These are phyloP conservation scores for Hipparchia semele DNA, from an alignment of 2,888 invertebrate genomes.

Conservation along the genomic window DNA sequence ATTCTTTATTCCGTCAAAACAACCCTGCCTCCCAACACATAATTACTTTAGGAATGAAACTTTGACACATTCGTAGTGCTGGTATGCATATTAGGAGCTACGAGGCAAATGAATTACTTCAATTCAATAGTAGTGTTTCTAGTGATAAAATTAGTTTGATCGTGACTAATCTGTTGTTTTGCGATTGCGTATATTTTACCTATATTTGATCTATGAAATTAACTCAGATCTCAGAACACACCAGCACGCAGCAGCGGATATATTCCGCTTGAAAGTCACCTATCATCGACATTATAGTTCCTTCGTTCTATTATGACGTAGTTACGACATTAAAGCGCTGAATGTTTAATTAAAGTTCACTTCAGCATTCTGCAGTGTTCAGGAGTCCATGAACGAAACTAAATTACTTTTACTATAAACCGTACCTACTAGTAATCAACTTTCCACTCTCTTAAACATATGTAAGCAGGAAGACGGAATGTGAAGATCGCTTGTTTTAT, in stretches of 20 bases:
- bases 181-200: no score
- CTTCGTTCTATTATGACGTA: neutral
- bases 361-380: neutral
- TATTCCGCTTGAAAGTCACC: no score
- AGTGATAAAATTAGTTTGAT: no score
- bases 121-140: no score
- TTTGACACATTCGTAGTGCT: neutral
- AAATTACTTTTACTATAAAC: constrained; percentile 21
- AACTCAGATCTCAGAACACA: no score
- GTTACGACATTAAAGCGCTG: neutral
- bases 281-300: no score
- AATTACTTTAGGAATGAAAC: neutral
- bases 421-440: neutral
- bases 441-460: neutral
- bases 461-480: neutral
- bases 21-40: constrained; percentile 31
- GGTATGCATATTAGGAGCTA: neutral
- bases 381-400: constrained; percentile 7
- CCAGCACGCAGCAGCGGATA: no score
- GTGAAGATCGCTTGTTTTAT: neutral
- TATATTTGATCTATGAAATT: no score
- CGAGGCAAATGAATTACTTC: neutral
- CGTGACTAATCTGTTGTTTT: no score
- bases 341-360: neutral
- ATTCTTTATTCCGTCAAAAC: constrained; percentile 52